Conservation (phyloP, 2,888 invertebrate species). For the Hypercompe scribonia region DNA sequence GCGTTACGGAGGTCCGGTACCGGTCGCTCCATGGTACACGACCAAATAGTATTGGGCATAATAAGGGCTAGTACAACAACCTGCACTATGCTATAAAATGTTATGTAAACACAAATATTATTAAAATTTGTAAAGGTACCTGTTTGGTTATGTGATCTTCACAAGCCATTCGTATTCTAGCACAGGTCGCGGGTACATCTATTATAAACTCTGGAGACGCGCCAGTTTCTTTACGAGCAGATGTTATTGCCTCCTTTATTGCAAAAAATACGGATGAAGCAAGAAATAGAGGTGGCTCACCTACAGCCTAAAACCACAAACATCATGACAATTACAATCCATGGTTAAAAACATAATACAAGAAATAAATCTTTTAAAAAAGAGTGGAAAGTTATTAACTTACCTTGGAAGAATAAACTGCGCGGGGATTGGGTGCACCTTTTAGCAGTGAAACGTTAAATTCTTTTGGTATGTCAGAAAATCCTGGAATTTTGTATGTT, state of each 20-base stretch:
- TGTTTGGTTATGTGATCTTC: conserved; percentile 92
- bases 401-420: conserved; percentile 96
- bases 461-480: conserved; percentile 92
- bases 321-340: neutral
- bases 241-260: conserved; percentile 93
- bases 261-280: conserved; percentile 95
- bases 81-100: too few species aligned
- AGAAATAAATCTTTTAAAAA: neutral
- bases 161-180: conserved; percentile 95
- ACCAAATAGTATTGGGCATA: too few species aligned
- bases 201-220: conserved; percentile 87
- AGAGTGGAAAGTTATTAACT: neutral
- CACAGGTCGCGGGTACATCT: conserved; percentile 95
- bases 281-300: conserved; percentile 97
- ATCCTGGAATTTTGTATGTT: conserved; percentile 94
- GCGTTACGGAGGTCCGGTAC: too few species aligned
- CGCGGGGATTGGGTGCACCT: conserved; percentile 92
- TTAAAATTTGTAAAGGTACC: conserved; percentile 76
- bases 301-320: conserved; percentile 91
- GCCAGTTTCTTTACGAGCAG: conserved; percentile 91
- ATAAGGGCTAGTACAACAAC: too few species aligned
- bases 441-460: conserved; percentile 94
- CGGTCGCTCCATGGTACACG: too few species aligned
- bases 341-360: too few species aligned
- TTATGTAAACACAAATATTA: neutral